Base-by-base conservation (phyloP, 2,797 vertebrate species). In the Onychomys leucogaster region DNA sequence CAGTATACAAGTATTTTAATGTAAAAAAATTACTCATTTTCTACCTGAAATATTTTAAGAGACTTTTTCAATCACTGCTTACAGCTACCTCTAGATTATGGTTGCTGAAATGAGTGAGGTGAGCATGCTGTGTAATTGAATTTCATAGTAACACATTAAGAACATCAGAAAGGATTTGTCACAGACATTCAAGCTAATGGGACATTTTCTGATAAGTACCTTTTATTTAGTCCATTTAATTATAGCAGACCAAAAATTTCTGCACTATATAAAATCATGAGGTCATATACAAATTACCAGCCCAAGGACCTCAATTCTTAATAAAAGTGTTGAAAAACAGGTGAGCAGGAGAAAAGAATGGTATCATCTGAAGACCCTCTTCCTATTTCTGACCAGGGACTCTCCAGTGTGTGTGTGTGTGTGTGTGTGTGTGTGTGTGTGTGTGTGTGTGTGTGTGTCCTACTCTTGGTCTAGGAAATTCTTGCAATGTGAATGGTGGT, bases 181-280 rank as follows among this genome's bases (percentile, higher is more conserved):
- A 37, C 37, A 75, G 94, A 93, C 63, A 93, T 94, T 85, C 71
- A 95, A 88, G 67, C 86, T 97, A 94, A 96, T 94, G 55, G 86
- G 76, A 29, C 63, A 95, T 80, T 96, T 97, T 97, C 94, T 95
- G 76, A 77, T 95, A 96, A 97, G 96, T 34, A 84, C 65, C 23
- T 94, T 97, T 95, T 94, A 97, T 95, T 96, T 94, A 96, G 90
- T 94, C 73, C 77, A 92, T 77, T 95, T 95, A 96, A 97, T 96
- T 97, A 78, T 0, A 91, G 43, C 75, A 85, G 76, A 89, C 49
- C 80, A n/a, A 88, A 94, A 82, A 92, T 93, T 84, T 59, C 82
- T 55, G 49, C 46, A 94, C 81, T 93, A 82, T 25, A 96, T 81
- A 89, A 96, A 95, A 91, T 95, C 90, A 94, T 49, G 92, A 94